phyloP scores from a whole-genome alignment of 2,113 vertebrate species.

The Clupea harengus region DNA sequence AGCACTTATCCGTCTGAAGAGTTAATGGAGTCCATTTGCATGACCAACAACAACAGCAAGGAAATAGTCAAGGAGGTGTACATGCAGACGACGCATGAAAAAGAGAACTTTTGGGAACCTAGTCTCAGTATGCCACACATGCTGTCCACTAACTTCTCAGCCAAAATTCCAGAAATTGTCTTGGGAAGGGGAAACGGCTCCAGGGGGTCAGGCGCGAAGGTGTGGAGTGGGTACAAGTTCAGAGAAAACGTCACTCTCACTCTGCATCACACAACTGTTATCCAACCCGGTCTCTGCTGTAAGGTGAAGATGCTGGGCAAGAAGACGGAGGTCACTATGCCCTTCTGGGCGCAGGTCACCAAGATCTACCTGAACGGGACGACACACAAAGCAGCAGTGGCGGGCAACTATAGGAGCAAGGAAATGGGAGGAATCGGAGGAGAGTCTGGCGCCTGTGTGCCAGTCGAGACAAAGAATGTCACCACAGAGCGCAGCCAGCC shows the following conservation, averaged over 20 bases:
- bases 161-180: neutral
- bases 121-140: neutral
- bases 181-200: neutral
- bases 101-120: neutral
- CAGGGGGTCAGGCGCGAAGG: neutral
- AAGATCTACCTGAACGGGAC: neutral
- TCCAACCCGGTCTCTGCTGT: neutral
- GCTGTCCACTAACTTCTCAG: neutral
- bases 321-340: neutral
- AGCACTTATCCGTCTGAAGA: neutral
- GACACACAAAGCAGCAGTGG: neutral
- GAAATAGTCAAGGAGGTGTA: neutral
- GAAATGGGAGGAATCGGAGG: neutral
- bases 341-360: neutral
- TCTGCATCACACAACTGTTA: neutral
- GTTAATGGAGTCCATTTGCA: neutral
- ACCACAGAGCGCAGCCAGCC: neutral
- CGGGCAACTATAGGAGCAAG: neutral
- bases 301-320: neutral
- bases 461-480: neutral
- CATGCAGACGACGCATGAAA: slow-evolving; percentile 1
- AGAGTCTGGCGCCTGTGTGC: neutral
- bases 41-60: neutral
- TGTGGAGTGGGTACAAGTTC: neutral
- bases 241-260: neutral